phyloP scores from a whole-genome alignment of 1,140 invertebrate genomes.

The Plodia interpunctella region DNA sequence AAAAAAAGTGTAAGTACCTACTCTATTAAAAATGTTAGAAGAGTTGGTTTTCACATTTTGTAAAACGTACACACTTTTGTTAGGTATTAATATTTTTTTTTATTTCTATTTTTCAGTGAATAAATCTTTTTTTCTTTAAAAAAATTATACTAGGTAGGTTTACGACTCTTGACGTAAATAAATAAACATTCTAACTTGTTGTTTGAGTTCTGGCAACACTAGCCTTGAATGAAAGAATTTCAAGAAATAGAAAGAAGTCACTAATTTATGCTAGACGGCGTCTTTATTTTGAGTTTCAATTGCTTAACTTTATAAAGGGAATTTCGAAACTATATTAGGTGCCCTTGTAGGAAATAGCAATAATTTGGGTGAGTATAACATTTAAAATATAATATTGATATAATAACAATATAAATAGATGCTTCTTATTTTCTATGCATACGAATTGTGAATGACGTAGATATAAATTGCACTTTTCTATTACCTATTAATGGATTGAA shows the following conservation, averaged over 20 bases:
- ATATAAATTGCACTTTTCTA: conserved; percentile 53
- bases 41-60: too few species aligned
- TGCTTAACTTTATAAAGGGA: conserved; percentile 45
- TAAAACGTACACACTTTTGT: too few species aligned
- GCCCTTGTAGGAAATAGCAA: conserved; percentile 42
- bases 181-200: too few species aligned
- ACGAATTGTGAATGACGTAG: conserved; percentile 72
- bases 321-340: conserved; percentile 51
- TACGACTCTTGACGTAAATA: background rate
- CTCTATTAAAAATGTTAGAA: too few species aligned
- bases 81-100: too few species aligned
- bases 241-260: conserved; percentile 74
- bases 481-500: conserved; percentile 19
- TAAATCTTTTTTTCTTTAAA: too few species aligned
- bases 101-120: too few species aligned
- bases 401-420: conserved; percentile 34
- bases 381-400: conserved; percentile 35
- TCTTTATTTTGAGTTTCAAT: conserved; percentile 72
- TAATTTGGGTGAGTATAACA: conserved; percentile 30
- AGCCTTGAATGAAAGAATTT: conserved; percentile 66
- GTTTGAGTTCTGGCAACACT: conserved; percentile 37
- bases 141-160: too few species aligned
- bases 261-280: conserved; percentile 72
- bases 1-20: too few species aligned
- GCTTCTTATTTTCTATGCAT: conserved; percentile 69